A percentile compares a stretch with the other conserved stretches of the same genome.
Conservation (phyloP, 2,113 vertebrate species). For the Pedionomus torquatus region DNA sequence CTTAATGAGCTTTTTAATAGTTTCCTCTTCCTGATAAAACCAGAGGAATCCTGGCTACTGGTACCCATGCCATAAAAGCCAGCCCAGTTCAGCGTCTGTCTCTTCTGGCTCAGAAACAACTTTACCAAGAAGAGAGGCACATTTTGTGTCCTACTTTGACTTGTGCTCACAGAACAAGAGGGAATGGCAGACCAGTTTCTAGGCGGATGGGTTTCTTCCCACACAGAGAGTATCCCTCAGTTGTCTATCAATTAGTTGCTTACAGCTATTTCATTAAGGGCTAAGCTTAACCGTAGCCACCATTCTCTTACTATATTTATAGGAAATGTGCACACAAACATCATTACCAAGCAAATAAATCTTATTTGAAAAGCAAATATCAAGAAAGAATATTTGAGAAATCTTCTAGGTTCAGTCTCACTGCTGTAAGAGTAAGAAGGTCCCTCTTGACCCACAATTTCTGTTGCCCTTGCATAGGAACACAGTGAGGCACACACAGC, state of each 20-base stretch:
- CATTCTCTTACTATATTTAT: not conserved
- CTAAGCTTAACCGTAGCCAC: not conserved
- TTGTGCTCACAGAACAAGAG: not conserved
- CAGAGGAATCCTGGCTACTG: not conserved
- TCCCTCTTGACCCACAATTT: not conserved
- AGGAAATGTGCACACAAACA: not conserved
- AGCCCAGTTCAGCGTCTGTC: not conserved
- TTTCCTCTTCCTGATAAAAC: not conserved
- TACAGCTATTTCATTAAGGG: not conserved
- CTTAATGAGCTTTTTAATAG: not conserved
- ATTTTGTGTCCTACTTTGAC: not conserved
- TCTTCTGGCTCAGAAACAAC: not conserved
- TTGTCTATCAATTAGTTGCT: not conserved
- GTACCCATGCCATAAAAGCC: not conserved
- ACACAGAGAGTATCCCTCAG: not conserved
- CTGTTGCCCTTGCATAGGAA: not conserved
- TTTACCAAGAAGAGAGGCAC: not conserved
- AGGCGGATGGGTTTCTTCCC: not conserved
- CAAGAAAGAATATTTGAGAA: not conserved
- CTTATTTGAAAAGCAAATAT: not conserved
- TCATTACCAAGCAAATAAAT: not conserved
- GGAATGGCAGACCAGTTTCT: not conserved
- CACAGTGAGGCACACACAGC: fast-evolving
- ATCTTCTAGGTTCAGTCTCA: not conserved
- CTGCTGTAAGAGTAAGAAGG: not conserved